Evolutionary conservation across 2,113 vertebrate species (phyloP), one percentile per base, ranked within the genome.

Genomic region (Dolichotis patagonum): DNA sequence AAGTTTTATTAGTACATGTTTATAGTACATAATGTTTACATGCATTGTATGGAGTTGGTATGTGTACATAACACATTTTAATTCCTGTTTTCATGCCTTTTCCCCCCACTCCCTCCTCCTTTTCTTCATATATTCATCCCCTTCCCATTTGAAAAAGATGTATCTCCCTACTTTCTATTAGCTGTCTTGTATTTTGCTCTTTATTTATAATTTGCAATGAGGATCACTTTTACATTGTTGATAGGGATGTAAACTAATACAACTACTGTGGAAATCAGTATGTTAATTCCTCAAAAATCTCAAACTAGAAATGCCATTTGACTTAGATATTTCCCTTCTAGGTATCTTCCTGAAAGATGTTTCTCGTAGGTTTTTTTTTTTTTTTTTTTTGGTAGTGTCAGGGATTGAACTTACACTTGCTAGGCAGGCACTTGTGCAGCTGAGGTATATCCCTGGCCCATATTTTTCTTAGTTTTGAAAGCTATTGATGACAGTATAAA

Each of bases 391-490:
- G 49, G 49, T 52, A 11, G 49, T 52, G 1, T 9, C 49, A 52
- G 49, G 49, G 49, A 52, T 52, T 52, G 49, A 52, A 52, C 49
- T 52, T 9, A 52, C 49, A 52, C 49, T 52, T 52, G 49, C 49
- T 52, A 52, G 49, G 49, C 49, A 52, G 49, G 49, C 49, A 52
- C 10, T 52, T 52, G 10, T 52, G 49, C 49, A 8, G 49, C 49
- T 52, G 49, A 52, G 49, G 6, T 52, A 52, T 52, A 52, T 52
- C 5, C 49, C 49, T 52, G 9, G 49, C 49, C 49, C 49, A 8
- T 52, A 2, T 52, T 93, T 71, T 93, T 87, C 22, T 92, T 96
- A 87, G 75, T 89, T 95, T 96, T 81, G 19, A 82, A 96, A 95
- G 67, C 54, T 86, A 3, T 41, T 12, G n/a, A 62, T 85, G 43